A percentile compares a stretch with the other conserved stretches of the same genome.
These are phyloP conservation scores for Drosophila tanythrix DNA, from an alignment of 2,888 invertebrate species.

Conservation along the genomic window DNA sequence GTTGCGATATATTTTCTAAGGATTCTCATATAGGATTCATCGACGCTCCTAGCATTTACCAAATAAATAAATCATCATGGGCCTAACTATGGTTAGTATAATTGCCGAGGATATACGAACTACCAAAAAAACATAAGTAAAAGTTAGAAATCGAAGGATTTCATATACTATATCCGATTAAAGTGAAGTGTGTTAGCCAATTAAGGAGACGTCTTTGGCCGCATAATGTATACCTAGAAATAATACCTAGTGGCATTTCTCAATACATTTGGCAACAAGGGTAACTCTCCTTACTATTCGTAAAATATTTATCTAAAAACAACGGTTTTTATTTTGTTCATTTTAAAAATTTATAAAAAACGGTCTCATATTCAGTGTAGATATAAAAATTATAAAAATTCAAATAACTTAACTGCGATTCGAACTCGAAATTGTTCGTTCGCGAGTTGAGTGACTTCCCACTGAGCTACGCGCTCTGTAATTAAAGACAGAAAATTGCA, in stretches of 20 bases:
- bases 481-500: background rate
- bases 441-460: background rate
- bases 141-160: background rate
- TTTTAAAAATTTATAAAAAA: too few species aligned
- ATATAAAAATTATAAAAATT: background rate
- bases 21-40: slow-evolving; percentile 6
- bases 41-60: background rate
- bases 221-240: too few species aligned
- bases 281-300: too few species aligned
- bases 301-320: too few species aligned
- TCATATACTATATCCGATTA: background rate
- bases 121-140: background rate
- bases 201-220: background rate
- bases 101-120: background rate
- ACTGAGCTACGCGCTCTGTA: background rate
- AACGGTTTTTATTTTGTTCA: too few species aligned
- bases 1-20: slow-evolving; percentile 32
- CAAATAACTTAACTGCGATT: background rate
- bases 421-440: background rate
- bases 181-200: background rate
- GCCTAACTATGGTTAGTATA: slow-evolving; percentile 69
- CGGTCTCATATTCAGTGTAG: too few species aligned
- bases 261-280: too few species aligned
- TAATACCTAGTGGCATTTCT: too few species aligned
- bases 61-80: slow-evolving; percentile 52